phyloP scores from a whole-genome alignment of 2,888 invertebrate genomes.

The Idaea aversata region DNA sequence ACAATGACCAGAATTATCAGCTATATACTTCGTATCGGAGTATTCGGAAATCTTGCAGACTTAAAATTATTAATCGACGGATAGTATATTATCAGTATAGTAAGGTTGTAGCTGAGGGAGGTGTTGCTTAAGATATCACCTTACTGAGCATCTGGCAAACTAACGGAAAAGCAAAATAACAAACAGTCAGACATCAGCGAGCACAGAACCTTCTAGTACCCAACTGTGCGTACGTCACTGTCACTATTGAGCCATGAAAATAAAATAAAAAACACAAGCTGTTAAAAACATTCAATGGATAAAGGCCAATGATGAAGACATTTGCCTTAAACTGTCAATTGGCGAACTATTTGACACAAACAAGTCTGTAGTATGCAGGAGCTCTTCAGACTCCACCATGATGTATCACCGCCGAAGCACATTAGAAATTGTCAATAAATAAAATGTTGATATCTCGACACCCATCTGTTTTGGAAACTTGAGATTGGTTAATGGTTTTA shows the following conservation, averaged over 20 bases:
- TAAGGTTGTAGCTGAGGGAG: not conserved
- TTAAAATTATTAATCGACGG: not conserved
- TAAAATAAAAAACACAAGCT: no score
- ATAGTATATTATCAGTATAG: not conserved
- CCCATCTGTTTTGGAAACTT: slow-evolving; percentile 44
- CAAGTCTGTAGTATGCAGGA: slow-evolving; percentile 2
- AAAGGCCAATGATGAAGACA: no score
- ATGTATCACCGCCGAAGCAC: slow-evolving; percentile 65
- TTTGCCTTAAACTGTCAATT: not conserved
- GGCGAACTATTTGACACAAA: not conserved
- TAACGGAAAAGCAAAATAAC: no score
- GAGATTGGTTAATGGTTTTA: slow-evolving; percentile 16
- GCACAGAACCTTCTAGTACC: no score
- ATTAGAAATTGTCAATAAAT: slow-evolving; percentile 80
- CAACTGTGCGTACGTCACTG: no score
- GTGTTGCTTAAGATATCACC: no score
- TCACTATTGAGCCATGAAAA: no score
- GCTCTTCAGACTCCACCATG: slow-evolving; percentile 45
- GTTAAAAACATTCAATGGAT: no score
- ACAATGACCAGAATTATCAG: slow-evolving; percentile 75
- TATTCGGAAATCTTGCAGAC: not conserved
- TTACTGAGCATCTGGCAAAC: no score
- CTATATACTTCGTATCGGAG: slow-evolving; percentile 49
- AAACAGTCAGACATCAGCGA: no score
- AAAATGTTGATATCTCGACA: slow-evolving; percentile 70